Evolutionary conservation across 2,797 vertebrate species (phyloP), one percentile per base, ranked within the genome.

Genomic region (Peromyscus attwateri): DNA sequence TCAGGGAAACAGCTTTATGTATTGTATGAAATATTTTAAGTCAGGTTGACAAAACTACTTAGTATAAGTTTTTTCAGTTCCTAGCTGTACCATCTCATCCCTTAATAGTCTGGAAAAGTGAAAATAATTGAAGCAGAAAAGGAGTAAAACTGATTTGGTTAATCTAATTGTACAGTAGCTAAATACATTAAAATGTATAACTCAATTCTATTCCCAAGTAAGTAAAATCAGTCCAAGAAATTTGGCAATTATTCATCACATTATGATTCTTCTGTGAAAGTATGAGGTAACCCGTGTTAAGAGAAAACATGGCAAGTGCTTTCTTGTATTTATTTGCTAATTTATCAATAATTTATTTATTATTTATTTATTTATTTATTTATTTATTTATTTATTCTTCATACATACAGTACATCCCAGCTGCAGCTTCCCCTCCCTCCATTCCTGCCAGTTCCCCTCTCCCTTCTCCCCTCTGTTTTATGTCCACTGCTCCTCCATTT

Each of bases 1-100:
- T 17, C 84, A 73, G 66, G 31, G 25, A 81, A 84, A 73, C 60
- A 89, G 29, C 66, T 82, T 55, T 93, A 76, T 92, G 40, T 31
- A 87, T 85, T 89, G 68, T 93, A 70, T 90, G 31, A 85, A 75
- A 6, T 77, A 95, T 89, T 94, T 95, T 89, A 79, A 83, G 89
- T 95, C 62, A 89, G 40, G 7, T 92, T 75, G 62, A 92, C 9
- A 75, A 60, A 3, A 89, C 62, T 83, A n/a, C 76, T 43, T 84
- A 76, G 37, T 23, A 2, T 49, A 46, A 93, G 46, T 64, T 89
- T 93, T 83, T 92, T 83, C 31, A 79, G 7, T 43, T 89, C 1
- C 37, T 81, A 68, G 68, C 62, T 76, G n/a, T 71, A 60, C 10
- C 29, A 34, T 94, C 3, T 64, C 19, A 85, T 37, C 8, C 80